These are phyloP conservation scores for Stenichneumon culpator DNA, from an alignment of 2,888 invertebrate genomes.

Conservation along the genomic window DNA sequence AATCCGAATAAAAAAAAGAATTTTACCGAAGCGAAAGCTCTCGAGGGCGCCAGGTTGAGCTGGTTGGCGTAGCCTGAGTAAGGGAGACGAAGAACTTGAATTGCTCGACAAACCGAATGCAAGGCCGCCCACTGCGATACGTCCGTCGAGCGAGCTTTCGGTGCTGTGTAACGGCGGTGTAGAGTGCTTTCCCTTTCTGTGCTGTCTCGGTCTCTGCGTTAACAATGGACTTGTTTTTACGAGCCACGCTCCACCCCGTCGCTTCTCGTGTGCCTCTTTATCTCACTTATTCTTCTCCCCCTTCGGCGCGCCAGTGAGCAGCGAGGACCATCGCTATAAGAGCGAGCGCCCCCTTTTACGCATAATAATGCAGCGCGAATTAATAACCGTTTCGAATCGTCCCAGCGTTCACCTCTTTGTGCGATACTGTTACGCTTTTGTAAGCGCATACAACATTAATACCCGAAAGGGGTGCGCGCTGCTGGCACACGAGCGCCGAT, in stretches of 20 bases:
- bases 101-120: constrained; percentile 51
- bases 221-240: constrained; percentile 83
- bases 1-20: neutral
- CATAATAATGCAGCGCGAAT: constrained; percentile 76
- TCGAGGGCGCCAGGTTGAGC: neutral
- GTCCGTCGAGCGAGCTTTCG: constrained; percentile 69
- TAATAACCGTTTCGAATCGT: constrained; percentile 81
- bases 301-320: constrained; percentile 1
- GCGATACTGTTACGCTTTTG: constrained; percentile 55
- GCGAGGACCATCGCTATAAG: constrained; percentile 27
- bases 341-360: constrained; percentile 58
- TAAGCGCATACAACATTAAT: constrained; percentile 49
- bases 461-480: constrained; percentile 28
- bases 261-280: constrained; percentile 68
- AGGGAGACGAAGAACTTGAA: constrained; percentile 36
- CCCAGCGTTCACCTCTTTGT: constrained; percentile 62
- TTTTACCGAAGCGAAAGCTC: constrained; percentile 22
- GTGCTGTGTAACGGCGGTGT: constrained; percentile 22
- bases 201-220: constrained; percentile 72
- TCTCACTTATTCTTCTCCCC: constrained; percentile 48
- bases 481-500: constrained; percentile 26
- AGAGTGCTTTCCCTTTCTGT: constrained; percentile 60
- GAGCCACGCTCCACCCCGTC: constrained; percentile 72
- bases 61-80: constrained; percentile 2
- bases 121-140: constrained; percentile 79